Evolutionary conservation across 2,113 vertebrate species (phyloP).

Genomic region (Notarius lentiginosus): DNA sequence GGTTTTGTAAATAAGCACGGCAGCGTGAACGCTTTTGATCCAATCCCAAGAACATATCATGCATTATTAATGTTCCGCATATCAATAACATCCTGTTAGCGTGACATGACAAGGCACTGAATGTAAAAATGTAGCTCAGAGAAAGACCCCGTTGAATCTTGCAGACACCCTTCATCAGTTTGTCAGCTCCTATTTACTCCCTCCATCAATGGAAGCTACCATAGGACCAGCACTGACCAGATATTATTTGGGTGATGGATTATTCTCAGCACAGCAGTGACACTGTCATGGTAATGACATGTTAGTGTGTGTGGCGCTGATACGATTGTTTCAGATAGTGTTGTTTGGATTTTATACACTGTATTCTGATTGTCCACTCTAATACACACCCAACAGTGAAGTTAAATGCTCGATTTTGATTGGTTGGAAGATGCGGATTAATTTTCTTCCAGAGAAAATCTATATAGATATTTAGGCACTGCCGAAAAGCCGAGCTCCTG

Average conservation of each 20-base stretch:
- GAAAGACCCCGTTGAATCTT: background rate
- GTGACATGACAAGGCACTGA: slow-evolving; percentile 10
- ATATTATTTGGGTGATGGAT: slow-evolving; percentile 5
- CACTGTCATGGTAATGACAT: background rate
- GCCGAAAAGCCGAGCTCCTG: no score
- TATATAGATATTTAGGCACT: no score
- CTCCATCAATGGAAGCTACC: background rate
- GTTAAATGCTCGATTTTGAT: background rate
- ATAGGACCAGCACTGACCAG: background rate
- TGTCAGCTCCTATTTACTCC: background rate
- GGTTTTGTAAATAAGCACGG: background rate
- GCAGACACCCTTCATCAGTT: background rate
- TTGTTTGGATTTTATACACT: background rate
- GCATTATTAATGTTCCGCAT: slow-evolving; percentile 10
- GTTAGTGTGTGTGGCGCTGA: background rate
- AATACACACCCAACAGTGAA: background rate
- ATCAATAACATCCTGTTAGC: slow-evolving; percentile 2
- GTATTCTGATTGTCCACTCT: background rate
- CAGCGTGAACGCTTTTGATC: background rate
- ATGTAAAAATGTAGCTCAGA: background rate
- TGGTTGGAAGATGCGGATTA: background rate
- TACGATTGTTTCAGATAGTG: background rate
- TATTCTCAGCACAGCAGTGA: background rate
- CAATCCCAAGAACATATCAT: background rate
- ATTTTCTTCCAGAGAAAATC: background rate